A percentile compares a stretch with the other conserved stretches of the same genome.
phyloP scores from a whole-genome alignment of 64 coral and sea anemone species.

The Actinia equina region DNA sequence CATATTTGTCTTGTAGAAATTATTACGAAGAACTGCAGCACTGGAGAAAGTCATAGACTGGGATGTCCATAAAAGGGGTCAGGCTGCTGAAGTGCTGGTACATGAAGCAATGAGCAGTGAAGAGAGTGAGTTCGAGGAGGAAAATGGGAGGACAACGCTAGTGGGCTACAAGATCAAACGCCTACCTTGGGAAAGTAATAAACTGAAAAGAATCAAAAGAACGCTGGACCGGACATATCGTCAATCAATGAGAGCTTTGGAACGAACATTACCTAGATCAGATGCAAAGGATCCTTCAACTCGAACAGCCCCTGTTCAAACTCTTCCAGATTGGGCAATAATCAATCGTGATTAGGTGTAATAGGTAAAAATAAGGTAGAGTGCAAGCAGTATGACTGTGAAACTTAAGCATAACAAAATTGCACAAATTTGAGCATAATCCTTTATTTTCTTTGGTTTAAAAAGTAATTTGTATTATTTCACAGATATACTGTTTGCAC shows the following conservation, averaged over 20 bases:
- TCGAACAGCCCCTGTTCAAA: constrained; percentile 10
- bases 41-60: no score
- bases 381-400: not conserved
- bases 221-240: constrained; percentile 47
- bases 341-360: no score
- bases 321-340: constrained; percentile 51
- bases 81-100: no score
- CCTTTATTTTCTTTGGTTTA: no score
- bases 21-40: no score
- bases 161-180: constrained; percentile 22
- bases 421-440: no score
- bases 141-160: constrained; percentile 26
- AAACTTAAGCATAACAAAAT: not conserved
- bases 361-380: no score
- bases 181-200: constrained; percentile 53
- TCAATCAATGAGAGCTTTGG: constrained; percentile 36
- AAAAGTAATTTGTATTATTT: no score
- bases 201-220: constrained; percentile 35
- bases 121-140: constrained; percentile 55
- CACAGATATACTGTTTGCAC: no score
- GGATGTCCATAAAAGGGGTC: no score
- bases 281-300: constrained; percentile 7
- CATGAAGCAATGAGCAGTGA: constrained; percentile 62
- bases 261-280: constrained; percentile 31
- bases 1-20: no score